Evolutionary conservation across 2,797 vertebrate genomes (phyloP).

Genomic region (Salmo trutta): DNA sequence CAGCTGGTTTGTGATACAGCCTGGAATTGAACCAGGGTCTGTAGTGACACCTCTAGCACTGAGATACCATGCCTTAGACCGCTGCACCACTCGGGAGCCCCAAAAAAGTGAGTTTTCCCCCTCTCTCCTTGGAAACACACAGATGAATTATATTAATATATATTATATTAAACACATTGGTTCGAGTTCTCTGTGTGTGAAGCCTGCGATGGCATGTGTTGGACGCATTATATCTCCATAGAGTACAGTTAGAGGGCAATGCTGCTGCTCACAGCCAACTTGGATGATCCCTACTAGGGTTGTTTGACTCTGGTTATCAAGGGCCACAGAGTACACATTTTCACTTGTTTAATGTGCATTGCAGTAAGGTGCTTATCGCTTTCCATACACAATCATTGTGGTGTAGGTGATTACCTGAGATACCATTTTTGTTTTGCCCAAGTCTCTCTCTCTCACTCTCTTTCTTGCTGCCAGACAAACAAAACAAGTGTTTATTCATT

Average conservation of each 20-base stretch:
- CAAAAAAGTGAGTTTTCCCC: too few relatives aligned
- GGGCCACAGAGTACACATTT: background rate
- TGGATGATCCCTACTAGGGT: background rate
- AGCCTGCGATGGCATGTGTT: background rate
- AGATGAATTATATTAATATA: too few relatives aligned
- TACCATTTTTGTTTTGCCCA: background rate
- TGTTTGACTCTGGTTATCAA: background rate
- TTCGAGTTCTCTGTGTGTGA: background rate
- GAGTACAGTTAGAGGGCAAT: background rate
- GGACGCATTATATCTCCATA: background rate
- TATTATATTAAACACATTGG: background rate
- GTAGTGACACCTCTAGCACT: too few relatives aligned
- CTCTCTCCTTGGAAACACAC: too few relatives aligned
- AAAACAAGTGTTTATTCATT: background rate
- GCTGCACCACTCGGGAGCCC: too few relatives aligned
- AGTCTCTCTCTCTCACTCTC: background rate
- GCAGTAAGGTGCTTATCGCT: background rate
- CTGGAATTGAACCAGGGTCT: too few relatives aligned
- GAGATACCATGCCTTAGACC: too few relatives aligned
- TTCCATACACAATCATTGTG: background rate
- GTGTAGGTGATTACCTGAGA: conserved; percentile 9
- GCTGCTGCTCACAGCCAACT: too few relatives aligned
- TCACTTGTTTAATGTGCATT: conserved; percentile 1
- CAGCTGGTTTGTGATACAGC: too few relatives aligned
- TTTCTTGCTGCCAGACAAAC: background rate